Base-by-base conservation (phyloP, 2,113 vertebrate genomes). In the Daphoenositta chrysoptera region DNA sequence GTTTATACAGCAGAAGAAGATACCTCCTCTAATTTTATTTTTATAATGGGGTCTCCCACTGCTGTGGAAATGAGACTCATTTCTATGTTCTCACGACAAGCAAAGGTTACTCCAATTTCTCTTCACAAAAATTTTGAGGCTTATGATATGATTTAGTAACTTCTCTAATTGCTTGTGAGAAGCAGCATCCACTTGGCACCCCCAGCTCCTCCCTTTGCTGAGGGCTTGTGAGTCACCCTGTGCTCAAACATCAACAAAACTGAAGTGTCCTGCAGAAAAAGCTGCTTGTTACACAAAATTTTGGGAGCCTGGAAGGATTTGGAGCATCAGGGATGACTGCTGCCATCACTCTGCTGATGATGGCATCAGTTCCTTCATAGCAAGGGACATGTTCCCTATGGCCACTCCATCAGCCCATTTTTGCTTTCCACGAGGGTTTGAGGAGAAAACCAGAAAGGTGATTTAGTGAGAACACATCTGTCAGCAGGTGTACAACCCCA, bases 331-430 rank as follows among this genome's bases (percentile, higher is more conserved):
- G 57, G 18, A 64, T n/a, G 16, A 47, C 5, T 45, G 7, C 33
- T 66, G 35, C 30, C 16, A 21, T 57, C 47, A 31, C 10, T 23
- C 16, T 73, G 21, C n/a, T 65, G 42, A 23, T 47, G 83, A 31
- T 47, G 40, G 39, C 39, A 39, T 45, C 60, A 69, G 56, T 19
- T 8, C 7, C 26, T 48, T 24, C 31, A 5, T 3, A 24, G 13
- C 21, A 42, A 79, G 23, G 31, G 35, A 63, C 0, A 0, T 20
- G 47, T n/a, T 53, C 44, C 22, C 45, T 24, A 4, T 12, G 17
- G 50, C 40, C 14, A 27, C 22, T 47, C 42, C 18, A 21, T 28
- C 33, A 63, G 17, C 14, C 3, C 10, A 17, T 31, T 75, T 31
- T 73, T 37, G 23, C 21, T 73, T 87, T 71, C 24, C 31, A 33